A percentile compares a stretch with the other conserved stretches of the same genome.
Conservation (phyloP, 2,888 invertebrate species). For the Melangyna quadrimaculata region DNA sequence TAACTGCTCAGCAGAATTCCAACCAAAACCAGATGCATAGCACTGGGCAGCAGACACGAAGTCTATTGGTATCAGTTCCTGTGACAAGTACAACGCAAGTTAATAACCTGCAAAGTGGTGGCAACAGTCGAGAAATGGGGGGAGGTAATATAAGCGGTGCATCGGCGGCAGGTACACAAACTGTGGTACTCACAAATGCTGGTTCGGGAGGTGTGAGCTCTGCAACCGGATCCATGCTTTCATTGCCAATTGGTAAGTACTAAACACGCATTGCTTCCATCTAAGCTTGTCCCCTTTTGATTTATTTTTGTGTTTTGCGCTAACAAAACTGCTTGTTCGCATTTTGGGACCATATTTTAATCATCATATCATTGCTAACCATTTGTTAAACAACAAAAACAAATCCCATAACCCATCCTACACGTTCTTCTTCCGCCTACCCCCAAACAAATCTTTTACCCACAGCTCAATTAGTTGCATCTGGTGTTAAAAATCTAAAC, state of each 20-base stretch:
- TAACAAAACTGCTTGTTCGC: conserved; percentile 66
- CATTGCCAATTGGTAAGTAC: conserved; percentile 84
- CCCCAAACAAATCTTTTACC: conserved; percentile 72
- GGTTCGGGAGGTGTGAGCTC: conserved; percentile 55
- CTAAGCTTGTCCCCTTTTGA: conserved; percentile 17
- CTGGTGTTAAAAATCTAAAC: conserved; percentile 84
- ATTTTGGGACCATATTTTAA: conserved; percentile 52
- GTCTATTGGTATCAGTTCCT: conserved; percentile 87
- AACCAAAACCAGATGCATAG: conserved; percentile 59
- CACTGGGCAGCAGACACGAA: conserved; percentile 78
- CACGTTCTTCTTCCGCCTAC: conserved; percentile 13
- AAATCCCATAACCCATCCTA: conserved; percentile 34
- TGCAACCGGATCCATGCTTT: conserved; percentile 82
- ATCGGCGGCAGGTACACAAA: conserved; percentile 79
- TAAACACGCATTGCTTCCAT: not conserved
- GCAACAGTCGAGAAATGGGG: conserved; percentile 82
- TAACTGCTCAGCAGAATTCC: conserved; percentile 77
- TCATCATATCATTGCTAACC: conserved; percentile 66
- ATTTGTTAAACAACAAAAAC: conserved; percentile 46
- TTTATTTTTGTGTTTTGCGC: conserved; percentile 33
- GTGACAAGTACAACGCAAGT: conserved; percentile 80
- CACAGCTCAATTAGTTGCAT: conserved; percentile 84
- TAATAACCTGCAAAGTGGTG: conserved; percentile 78
- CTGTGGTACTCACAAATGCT: conserved; percentile 80
- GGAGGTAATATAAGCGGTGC: conserved; percentile 81